Evolutionary conservation across 2,797 vertebrate species (phyloP).

Genomic region (Heterohyrax brucei): DNA sequence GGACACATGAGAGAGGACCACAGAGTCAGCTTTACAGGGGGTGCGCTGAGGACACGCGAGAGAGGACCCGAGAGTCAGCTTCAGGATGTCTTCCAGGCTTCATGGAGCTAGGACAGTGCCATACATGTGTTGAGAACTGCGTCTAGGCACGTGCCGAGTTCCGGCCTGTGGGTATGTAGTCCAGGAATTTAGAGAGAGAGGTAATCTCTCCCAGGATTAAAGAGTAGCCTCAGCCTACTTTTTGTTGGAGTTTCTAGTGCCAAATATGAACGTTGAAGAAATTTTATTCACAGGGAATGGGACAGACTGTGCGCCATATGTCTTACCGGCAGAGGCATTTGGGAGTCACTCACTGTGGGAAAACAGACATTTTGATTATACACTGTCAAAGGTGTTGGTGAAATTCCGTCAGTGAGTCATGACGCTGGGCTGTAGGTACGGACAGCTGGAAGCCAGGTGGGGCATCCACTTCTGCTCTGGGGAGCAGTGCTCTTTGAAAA

Average conservation of each 20-base stretch:
- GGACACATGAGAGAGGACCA: background rate
- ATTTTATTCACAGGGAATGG: conserved; percentile 45
- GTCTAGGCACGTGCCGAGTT: conserved; percentile 46
- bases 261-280: conserved; percentile 46
- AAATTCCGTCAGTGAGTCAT: conserved; percentile 59
- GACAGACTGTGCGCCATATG: conserved; percentile 69
- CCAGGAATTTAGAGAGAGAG: conserved; percentile 63
- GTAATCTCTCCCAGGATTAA: conserved; percentile 35
- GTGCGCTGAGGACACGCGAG: background rate
- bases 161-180: background rate
- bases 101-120: background rate
- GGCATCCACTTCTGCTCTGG: conserved; percentile 50
- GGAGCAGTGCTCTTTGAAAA: background rate
- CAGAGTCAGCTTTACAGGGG: too few species aligned
- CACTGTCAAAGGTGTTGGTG: conserved; percentile 46
- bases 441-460: conserved; percentile 66
- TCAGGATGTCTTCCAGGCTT: background rate
- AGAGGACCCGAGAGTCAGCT: background rate
- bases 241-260: conserved; percentile 48
- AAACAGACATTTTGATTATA: conserved; percentile 51
- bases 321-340: conserved; percentile 26
- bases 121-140: background rate
- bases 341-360: conserved; percentile 35
- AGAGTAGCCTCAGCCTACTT: background rate
- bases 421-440: background rate